Conservation (phyloP, 2,888 invertebrate genomes). For the Leptarthrus brevirostris region DNA sequence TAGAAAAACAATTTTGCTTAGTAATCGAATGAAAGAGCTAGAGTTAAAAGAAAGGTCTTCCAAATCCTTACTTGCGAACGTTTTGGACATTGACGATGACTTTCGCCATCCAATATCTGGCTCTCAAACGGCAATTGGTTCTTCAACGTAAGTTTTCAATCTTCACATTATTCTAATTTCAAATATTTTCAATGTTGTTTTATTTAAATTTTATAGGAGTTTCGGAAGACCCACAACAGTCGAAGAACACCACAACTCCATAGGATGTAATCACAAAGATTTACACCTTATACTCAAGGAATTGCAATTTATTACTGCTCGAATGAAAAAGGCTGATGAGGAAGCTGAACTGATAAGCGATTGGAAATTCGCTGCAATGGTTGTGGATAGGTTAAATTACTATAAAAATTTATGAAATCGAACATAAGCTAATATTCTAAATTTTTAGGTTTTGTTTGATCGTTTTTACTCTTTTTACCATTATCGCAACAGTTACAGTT, state of each 20-base stretch:
- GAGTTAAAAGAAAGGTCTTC: conserved; percentile 94
- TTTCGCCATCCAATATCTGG: conserved; percentile 79
- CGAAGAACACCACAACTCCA: conserved; percentile 74
- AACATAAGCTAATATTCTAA: conserved; percentile 5
- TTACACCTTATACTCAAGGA: conserved; percentile 91
- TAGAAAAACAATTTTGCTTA: conserved; percentile 88
- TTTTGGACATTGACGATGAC: conserved; percentile 95
- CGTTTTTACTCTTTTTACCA: conserved; percentile 93
- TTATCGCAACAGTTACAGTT: conserved; percentile 92
- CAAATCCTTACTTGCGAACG: conserved; percentile 93
- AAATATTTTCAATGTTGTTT: conserved; percentile 1
- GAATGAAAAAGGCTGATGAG: conserved; percentile 94
- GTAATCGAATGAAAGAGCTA: conserved; percentile 90
- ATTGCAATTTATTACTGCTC: conserved; percentile 92
- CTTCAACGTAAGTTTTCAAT: conserved; percentile 70
- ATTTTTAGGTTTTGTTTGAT: conserved; percentile 87
- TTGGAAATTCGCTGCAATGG: conserved; percentile 99
- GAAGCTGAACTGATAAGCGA: conserved; percentile 93
- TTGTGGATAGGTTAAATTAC: conserved; percentile 82
- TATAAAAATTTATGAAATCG: background rate
- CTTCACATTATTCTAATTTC: background rate
- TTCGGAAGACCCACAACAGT: conserved; percentile 83
- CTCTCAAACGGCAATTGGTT: conserved; percentile 72
- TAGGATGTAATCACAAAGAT: conserved; percentile 82
- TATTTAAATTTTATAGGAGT: conserved; percentile 62